A percentile compares a stretch with the other conserved stretches of the same genome.
Conservation (phyloP, 2,113 vertebrate genomes). For the Gymnorhina tibicen region DNA sequence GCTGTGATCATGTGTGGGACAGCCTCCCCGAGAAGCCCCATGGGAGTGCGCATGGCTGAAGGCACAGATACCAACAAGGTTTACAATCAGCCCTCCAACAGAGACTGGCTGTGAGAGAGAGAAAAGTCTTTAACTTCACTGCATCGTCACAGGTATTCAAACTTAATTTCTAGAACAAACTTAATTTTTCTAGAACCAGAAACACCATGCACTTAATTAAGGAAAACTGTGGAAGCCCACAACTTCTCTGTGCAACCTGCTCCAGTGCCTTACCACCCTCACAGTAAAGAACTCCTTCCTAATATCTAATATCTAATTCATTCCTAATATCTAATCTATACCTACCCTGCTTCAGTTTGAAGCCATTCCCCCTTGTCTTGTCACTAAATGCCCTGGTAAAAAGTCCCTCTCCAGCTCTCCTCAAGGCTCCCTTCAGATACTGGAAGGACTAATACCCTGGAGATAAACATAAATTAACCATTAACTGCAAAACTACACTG, state of each 20-base stretch:
- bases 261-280: neutral
- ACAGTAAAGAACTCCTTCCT: neutral
- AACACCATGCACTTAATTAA: neutral
- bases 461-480: neutral
- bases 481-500: neutral
- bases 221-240: neutral
- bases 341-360: neutral
- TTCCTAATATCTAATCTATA: neutral
- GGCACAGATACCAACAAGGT: conserved; percentile 97
- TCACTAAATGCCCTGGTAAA: neutral
- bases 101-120: conserved; percentile 86
- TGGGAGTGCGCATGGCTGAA: conserved; percentile 94
- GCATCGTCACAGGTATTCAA: neutral
- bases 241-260: neutral
- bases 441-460: neutral
- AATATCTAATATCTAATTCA: neutral
- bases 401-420: neutral
- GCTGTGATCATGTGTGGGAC: conserved; percentile 81
- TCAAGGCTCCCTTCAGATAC: neutral
- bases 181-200: neutral
- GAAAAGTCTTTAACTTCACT: neutral
- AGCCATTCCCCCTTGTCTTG: neutral
- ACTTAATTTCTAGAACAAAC: neutral
- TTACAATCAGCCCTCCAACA: conserved; percentile 92
- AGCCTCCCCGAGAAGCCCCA: conserved; percentile 77